Percentiles rank a stretch among this genome's conserved stretches.
These are phyloP conservation scores for Ichneumoninae sp. DNA, from an alignment of 2,888 invertebrate species.

Conservation along the genomic window DNA sequence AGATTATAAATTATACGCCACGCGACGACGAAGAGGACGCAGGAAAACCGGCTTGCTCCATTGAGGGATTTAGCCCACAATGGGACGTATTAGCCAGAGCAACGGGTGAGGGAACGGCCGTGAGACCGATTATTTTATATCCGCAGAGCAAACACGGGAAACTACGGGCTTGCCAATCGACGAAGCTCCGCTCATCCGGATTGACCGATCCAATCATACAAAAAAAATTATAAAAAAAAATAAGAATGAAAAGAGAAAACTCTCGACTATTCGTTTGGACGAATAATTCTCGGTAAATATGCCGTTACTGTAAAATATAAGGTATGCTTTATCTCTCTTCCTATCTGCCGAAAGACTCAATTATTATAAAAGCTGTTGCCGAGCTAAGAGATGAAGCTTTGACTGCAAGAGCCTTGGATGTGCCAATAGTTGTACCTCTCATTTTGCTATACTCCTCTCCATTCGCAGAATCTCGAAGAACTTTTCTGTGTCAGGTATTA, in stretches of 20 bases:
- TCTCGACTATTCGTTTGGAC: neutral
- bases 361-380: slow-evolving; percentile 5
- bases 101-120: slow-evolving; percentile 6
- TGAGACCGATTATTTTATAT: slow-evolving; percentile 67
- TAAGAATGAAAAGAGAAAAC: neutral
- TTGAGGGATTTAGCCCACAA: slow-evolving; percentile 35
- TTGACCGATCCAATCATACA: slow-evolving; percentile 53
- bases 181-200: slow-evolving; percentile 55
- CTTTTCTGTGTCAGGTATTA: neutral
- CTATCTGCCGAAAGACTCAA: neutral
- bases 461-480: neutral
- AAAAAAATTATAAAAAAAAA: neutral
- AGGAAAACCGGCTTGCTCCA: slow-evolving; percentile 3
- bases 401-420: neutral
- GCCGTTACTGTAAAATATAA: neutral
- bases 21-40: slow-evolving; percentile 10
- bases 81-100: slow-evolving; percentile 38
- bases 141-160: slow-evolving; percentile 64
- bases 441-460: neutral
- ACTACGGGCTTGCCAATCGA: slow-evolving; percentile 17
- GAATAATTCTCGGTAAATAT: neutral
- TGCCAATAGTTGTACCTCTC: neutral
- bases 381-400: neutral
- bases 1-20: slow-evolving; percentile 30
- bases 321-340: neutral